Evolutionary conservation across 2,888 invertebrate species (phyloP).

Genomic region (Hofmannophila pseudospretella): DNA sequence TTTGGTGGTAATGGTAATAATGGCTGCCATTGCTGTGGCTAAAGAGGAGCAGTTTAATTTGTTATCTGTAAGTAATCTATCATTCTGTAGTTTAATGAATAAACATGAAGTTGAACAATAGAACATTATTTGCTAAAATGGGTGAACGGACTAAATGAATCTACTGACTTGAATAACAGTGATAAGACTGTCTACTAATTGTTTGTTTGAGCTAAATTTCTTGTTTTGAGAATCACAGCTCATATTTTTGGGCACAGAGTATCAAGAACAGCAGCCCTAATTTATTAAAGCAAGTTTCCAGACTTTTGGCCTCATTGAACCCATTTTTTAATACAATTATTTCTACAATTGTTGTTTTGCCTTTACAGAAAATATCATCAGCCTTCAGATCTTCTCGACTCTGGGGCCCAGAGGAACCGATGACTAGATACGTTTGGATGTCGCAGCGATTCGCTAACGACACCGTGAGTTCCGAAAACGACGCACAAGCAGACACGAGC

Average conservation of each 20-base stretch:
- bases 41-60: slow-evolving; percentile 71
- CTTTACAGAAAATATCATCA: slow-evolving; percentile 62
- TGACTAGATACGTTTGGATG: slow-evolving; percentile 70
- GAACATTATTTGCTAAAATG: neutral
- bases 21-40: slow-evolving; percentile 59
- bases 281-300: too few species aligned
- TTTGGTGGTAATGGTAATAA: slow-evolving; percentile 49
- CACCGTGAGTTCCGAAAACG: slow-evolving; percentile 43
- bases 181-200: too few species aligned
- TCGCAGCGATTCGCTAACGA: slow-evolving; percentile 58
- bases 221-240: too few species aligned
- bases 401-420: slow-evolving; percentile 71
- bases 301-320: neutral
- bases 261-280: too few species aligned
- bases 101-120: too few species aligned
- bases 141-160: too few species aligned
- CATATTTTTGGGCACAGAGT: too few species aligned
- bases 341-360: too few species aligned
- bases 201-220: too few species aligned
- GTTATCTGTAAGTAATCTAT: slow-evolving; percentile 53
- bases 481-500: slow-evolving; percentile 18
- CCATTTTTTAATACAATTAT: too few species aligned
- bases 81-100: neutral
- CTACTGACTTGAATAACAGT: too few species aligned
- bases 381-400: slow-evolving; percentile 63